Percentiles rank a stretch among this genome's conserved stretches.
phyloP scores from a whole-genome alignment of 2,888 invertebrate species.

The Chymomyza fuscimana region DNA sequence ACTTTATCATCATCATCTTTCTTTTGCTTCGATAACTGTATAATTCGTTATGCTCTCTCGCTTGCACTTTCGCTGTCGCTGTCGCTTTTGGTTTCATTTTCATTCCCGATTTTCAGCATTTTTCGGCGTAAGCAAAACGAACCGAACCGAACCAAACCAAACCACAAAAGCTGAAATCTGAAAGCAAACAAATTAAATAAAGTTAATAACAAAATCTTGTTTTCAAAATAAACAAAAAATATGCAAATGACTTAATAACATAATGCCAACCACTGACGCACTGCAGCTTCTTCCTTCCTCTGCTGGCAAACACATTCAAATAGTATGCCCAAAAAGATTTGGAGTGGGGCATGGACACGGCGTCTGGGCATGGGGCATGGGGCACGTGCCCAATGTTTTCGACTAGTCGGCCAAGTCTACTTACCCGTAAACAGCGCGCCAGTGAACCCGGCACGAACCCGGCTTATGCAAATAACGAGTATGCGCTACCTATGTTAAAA shows the following conservation, averaged over 20 bases:
- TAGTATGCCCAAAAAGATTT: background rate
- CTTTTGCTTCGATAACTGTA: conserved; percentile 36
- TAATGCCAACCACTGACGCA: background rate
- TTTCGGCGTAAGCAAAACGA: background rate
- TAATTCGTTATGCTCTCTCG: conserved; percentile 27
- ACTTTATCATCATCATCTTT: background rate
- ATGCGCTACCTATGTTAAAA: background rate
- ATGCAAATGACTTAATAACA: conserved; percentile 67
- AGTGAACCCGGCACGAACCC: background rate
- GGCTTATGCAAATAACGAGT: background rate
- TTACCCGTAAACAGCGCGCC: background rate
- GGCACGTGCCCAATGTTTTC: conserved; percentile 24
- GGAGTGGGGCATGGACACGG: background rate
- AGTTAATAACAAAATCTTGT: conserved; percentile 72
- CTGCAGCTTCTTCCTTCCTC: too few relatives aligned
- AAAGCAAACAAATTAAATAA: conserved; percentile 69
- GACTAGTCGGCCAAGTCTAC: background rate
- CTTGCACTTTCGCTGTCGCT: background rate
- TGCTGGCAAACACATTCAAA: background rate
- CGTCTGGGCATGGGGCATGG: conserved; percentile 5
- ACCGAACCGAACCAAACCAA: conserved; percentile 3
- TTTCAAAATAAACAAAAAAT: conserved; percentile 70
- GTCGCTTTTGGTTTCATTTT: conserved; percentile 20
- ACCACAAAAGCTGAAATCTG: background rate
- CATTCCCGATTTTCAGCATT: conserved; percentile 17